Evolutionary conservation across 2,888 invertebrate species (phyloP).

Genomic region (Perithous albicinctus): DNA sequence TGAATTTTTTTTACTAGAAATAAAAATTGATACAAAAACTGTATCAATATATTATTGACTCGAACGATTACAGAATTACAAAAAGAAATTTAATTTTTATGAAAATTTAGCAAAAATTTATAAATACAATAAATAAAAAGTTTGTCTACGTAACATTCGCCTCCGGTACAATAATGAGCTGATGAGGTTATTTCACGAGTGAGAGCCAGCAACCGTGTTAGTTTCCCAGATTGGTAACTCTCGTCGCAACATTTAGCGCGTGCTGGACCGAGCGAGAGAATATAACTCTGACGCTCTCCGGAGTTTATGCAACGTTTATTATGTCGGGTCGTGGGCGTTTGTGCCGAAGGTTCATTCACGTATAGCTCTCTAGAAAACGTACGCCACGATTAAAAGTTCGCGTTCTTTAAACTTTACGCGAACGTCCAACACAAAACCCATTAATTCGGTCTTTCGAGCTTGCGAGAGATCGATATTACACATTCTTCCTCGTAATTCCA

Average conservation of each 20-base stretch:
- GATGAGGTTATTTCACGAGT: not conserved
- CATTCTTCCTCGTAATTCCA: conserved; percentile 52
- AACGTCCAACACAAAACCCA: conserved; percentile 17
- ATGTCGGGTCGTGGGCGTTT: not conserved
- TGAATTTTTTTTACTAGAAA: too few species aligned
- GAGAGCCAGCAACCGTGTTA: conserved; percentile 7
- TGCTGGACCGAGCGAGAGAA: not conserved
- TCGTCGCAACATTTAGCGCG: not conserved
- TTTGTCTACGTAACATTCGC: too few species aligned
- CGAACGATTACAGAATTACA: too few species aligned
- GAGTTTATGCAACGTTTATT: conserved; percentile 2
- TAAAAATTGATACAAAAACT: too few species aligned
- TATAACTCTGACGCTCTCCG: not conserved
- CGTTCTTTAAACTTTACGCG: conserved; percentile 8
- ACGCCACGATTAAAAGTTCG: conserved; percentile 11
- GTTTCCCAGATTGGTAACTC: not conserved
- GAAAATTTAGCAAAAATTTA: too few species aligned
- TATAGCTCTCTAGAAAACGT: conserved; percentile 2
- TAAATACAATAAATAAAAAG: too few species aligned
- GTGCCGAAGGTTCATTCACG: conserved; percentile 22
- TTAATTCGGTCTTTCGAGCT: conserved; percentile 11
- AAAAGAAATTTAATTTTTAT: too few species aligned
- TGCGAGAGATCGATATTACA: conserved; percentile 47
- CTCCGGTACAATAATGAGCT: too few species aligned
- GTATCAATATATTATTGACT: too few species aligned